phyloP scores from a whole-genome alignment of 2,113 vertebrate species.

The Chitala chitala region DNA sequence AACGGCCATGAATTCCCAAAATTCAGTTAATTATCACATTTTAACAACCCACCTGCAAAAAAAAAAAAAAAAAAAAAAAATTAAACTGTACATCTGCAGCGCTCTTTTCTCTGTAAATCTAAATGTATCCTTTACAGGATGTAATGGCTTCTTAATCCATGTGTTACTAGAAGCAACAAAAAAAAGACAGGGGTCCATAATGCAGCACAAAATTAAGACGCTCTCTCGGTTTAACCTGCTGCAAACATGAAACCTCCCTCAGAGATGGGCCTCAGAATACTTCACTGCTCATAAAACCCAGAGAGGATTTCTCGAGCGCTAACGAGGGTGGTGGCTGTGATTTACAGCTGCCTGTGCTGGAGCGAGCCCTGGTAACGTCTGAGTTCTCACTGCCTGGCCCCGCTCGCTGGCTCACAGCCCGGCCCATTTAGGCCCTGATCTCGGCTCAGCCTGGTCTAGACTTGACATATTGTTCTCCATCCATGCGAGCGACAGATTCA shows the following conservation, averaged over 20 bases:
- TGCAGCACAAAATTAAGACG: slow-evolving; percentile 4
- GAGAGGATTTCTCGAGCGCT: neutral
- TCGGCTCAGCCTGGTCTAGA: neutral
- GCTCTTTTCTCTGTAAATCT: too few relatives aligned
- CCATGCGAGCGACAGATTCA: too few relatives aligned
- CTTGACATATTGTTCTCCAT: neutral
- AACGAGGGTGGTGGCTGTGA: slow-evolving; percentile 21
- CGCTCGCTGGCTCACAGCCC: neutral
- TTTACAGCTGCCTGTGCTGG: slow-evolving; percentile 2
- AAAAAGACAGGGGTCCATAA: neutral
- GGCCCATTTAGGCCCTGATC: neutral
- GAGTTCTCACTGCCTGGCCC: neutral
- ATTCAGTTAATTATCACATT: too few relatives aligned
- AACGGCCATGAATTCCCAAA: too few relatives aligned
- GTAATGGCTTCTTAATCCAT: too few relatives aligned
- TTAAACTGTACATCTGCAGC: too few relatives aligned
- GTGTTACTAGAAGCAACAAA: neutral
- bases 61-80: too few relatives aligned
- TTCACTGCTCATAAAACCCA: neutral
- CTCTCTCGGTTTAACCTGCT: neutral
- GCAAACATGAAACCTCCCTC: neutral
- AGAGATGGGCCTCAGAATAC: neutral
- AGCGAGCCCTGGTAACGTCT: neutral
- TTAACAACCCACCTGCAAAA: too few relatives aligned
- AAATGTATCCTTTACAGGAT: too few relatives aligned